These are phyloP conservation scores for Heliothis subflexa DNA, from an alignment of 1,140 invertebrate species.

Conservation along the genomic window DNA sequence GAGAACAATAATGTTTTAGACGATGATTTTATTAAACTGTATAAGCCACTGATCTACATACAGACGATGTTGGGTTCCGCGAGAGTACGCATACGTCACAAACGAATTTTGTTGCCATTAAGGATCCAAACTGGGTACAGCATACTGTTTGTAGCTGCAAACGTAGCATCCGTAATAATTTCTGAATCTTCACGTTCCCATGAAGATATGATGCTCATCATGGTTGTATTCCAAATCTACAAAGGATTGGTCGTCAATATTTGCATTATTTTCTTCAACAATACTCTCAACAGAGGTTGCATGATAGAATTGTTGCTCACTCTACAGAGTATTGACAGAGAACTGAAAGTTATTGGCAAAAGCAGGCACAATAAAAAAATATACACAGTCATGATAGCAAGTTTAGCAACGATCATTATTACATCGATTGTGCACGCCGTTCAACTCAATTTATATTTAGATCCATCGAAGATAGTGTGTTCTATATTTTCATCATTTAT, in stretches of 20 bases:
- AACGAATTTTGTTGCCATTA: background rate
- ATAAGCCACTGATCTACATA: conserved; percentile 14
- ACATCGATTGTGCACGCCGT: background rate
- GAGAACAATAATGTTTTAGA: background rate
- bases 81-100: background rate
- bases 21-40: conserved; percentile 18
- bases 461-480: background rate
- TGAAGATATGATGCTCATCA: background rate
- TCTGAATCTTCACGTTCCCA: background rate
- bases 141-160: background rate
- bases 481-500: background rate
- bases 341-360: conserved; percentile 4
- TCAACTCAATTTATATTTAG: background rate
- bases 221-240: background rate
- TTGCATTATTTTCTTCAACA: background rate
- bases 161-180: background rate
- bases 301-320: background rate
- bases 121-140: conserved; percentile 4
- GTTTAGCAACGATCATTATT: background rate
- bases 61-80: conserved; percentile 6
- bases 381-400: background rate
- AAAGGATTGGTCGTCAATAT: background rate
- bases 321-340: background rate
- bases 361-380: background rate
- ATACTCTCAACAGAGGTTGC: background rate